Evolutionary conservation across 2,888 invertebrate genomes (phyloP), one percentile per base, ranked within the genome.

Genomic region (Pristionchus fissidentatus): DNA sequence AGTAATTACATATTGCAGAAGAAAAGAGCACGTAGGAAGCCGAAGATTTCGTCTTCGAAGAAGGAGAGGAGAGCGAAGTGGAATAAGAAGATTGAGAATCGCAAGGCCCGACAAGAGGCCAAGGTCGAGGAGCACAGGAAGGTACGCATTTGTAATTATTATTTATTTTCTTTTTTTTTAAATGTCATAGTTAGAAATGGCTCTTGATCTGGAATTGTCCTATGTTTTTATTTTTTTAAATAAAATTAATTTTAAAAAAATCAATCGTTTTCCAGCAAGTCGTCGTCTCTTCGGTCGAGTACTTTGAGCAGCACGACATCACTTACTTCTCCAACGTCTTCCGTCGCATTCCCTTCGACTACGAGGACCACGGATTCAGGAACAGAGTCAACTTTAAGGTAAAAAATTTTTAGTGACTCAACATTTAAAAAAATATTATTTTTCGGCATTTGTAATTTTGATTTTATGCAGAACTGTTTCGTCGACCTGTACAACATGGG

Each of bases 1-100:
- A n/a, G n/a, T n/a, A n/a, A n/a, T n/a, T n/a, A n/a, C 13, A 26
- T n/a, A 26, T 77, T 49, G 49, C 32, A 62, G 32, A 62, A 62
- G 80, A 62, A 46, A 22, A n/a, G n/a, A n/a, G 70, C 70, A 10
- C 60, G 80, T 1, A 60, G 80, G 2, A 43, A 41, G 41, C 8
- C 22, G 22, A 62, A 60, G 62, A 62, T 81, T 7, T 22, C 32
- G 1, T 43, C 57, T 32, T 62, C 62, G 29, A 81, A 81, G 62
- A 60, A 32, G 46, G 80, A 81, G n/a, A n/a, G 80, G 15, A 81
- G 57, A 26, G 80, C 52, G 26, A 62, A 62, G 46, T 81, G 46
- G 32, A 7, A 52, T 19, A 43, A 43, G 46, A 81, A 81, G 80
- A 62, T 46, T 15, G 29, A 46, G 43, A 81, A 79, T 22, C 32